phyloP scores from a whole-genome alignment of 1,140 invertebrate genomes.

The Drosophila kanapiae region DNA sequence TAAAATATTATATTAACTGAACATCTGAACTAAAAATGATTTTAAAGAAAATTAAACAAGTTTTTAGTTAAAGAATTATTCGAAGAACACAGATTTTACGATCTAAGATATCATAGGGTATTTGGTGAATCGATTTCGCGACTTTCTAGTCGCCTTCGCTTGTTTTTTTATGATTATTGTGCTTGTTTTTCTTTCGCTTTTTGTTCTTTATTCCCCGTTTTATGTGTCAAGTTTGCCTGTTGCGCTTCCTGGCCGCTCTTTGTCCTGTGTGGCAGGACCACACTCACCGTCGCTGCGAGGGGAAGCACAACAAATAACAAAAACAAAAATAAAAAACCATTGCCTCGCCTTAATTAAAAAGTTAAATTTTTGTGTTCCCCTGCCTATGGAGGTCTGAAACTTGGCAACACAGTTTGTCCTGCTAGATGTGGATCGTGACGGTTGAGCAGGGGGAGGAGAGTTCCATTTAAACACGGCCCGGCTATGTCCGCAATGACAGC shows the following conservation, averaged over 20 bases:
- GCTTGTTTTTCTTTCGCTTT: slow-evolving; percentile 20
- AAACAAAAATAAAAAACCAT: slow-evolving; percentile 59
- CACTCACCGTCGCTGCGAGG: slow-evolving; percentile 1
- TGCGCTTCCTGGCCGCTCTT: slow-evolving; percentile 48
- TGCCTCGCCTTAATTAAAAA: slow-evolving; percentile 76
- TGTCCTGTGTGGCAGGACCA: slow-evolving; percentile 36
- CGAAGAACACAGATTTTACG: not conserved
- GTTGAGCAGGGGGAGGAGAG: not conserved
- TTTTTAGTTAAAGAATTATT: not conserved
- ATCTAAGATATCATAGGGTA: not conserved
- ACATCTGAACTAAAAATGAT: not conserved
- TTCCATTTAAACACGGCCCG: slow-evolving; percentile 3
- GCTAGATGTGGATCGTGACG: not conserved
- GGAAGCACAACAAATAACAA: slow-evolving; percentile 26
- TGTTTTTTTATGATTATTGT: slow-evolving; percentile 43
- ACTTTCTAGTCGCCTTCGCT: not conserved
- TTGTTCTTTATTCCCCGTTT: slow-evolving; percentile 38
- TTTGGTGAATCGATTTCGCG: not conserved
- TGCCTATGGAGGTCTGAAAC: slow-evolving; percentile 49
- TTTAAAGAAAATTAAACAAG: not conserved
- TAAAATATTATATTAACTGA: not conserved
- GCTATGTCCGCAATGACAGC: slow-evolving; percentile 29
- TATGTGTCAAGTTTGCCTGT: slow-evolving; percentile 73
- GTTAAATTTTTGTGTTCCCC: slow-evolving; percentile 69
- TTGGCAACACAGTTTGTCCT: slow-evolving; percentile 39